A percentile compares a stretch with the other conserved stretches of the same genome.
Conservation (phyloP, 2,888 invertebrate genomes). For the Drosophila fulvimacula region DNA sequence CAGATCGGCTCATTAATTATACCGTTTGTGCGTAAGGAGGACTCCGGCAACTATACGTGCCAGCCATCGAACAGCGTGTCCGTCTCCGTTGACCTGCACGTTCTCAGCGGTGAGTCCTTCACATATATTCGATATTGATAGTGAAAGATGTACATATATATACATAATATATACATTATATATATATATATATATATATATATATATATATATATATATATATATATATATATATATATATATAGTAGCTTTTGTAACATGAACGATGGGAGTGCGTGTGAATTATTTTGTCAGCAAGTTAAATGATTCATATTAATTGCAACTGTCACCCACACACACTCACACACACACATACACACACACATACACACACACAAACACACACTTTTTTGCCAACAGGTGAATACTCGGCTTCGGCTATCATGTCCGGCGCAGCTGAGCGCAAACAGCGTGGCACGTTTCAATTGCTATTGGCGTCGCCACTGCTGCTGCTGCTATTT, state of each 20-base stretch:
- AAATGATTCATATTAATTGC: constrained; percentile 79
- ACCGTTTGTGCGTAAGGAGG: constrained; percentile 84
- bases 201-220: constrained; percentile 3
- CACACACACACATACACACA: constrained; percentile 14
- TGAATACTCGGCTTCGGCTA: constrained; percentile 85
- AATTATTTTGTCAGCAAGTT: constrained; percentile 64
- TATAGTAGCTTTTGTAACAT: constrained; percentile 8
- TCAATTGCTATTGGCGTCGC: constrained; percentile 47
- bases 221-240: constrained; percentile 1
- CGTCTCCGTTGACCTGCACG: constrained; percentile 94
- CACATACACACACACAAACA: background rate
- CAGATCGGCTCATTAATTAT: constrained; percentile 85
- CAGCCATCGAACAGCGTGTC: constrained; percentile 96
- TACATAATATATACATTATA: no score
- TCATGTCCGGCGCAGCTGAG: constrained; percentile 81
- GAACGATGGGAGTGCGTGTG: constrained; percentile 52
- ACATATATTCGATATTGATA: background rate
- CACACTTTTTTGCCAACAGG: constrained; percentile 71
- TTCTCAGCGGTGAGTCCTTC: constrained; percentile 91
- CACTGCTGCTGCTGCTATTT: constrained; percentile 1
- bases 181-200: background rate
- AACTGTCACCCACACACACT: constrained; percentile 53
- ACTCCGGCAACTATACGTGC: constrained; percentile 94
- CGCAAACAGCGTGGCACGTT: constrained; percentile 52
- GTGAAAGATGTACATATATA: background rate